Evolutionary conservation across 2,113 vertebrate genomes (phyloP), one percentile per base, ranked within the genome.

Genomic region (Marmota monax): DNA sequence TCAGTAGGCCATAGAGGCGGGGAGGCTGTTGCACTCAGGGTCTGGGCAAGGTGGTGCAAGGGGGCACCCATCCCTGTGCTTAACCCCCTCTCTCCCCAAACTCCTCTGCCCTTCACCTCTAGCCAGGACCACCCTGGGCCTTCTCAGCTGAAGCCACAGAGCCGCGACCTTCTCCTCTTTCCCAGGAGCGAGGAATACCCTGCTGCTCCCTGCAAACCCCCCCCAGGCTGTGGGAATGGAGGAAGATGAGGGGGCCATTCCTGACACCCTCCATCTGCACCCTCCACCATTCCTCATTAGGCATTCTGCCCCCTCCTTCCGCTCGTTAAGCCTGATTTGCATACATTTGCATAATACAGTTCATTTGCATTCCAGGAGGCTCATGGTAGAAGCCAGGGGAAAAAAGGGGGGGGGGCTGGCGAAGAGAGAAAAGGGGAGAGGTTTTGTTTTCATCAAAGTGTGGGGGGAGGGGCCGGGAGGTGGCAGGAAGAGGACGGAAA

Each of bases 281-380:
- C 97, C 90, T 96, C 97, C 61, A 9, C 97, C 96, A 97, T 98
- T 98, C 98, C 51, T 98, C 98, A 98, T 99, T 98, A 98, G 97
- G 95, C 96, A 99, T 99, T 98, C 98, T 95, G 96, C 98, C 98
- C 98, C 98, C 98, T 98, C 99, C 98, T 98, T 99, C 99, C 99
- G 99, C 99, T 99, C 99, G 99, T 99, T 99, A 99, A 99, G 98
- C 98, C 99, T 99, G 98, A 99, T 99, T 99, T 99, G 99, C 99
- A 99, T 99, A 98, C 91, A 99, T 99, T 99, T 99, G 99, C 99
- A 99, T 99, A 99, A 99, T 99, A 99, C 99, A 99, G 99, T 99
- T 99, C 99, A 99, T 99, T 99, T 99, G 99, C 99, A 99, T 99
- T 99, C 99, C 99, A 99, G 98, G 98, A 99, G 99, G 99, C 99